Conservation (phyloP, 2,797 vertebrate species). For the Pangasius krempfi region DNA sequence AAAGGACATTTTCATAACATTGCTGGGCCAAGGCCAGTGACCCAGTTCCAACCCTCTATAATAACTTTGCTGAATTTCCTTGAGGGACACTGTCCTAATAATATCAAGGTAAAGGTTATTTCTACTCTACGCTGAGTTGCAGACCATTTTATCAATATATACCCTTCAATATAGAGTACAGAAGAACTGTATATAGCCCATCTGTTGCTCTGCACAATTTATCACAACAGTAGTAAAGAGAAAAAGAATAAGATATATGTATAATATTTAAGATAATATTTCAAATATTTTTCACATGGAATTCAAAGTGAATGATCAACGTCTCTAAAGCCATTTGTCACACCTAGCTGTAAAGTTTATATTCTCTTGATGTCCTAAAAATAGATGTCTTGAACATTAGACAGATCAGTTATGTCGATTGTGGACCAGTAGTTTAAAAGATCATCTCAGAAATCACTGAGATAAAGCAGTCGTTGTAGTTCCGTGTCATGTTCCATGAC, state of each 20-base stretch:
- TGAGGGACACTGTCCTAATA: conserved; percentile 52
- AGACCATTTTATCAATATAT: neutral
- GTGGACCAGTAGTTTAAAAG: neutral
- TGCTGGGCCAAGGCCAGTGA: conserved; percentile 44
- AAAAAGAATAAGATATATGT: neutral
- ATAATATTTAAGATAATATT: neutral
- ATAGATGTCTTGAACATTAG: neutral
- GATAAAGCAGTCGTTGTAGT: neutral
- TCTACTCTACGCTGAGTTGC: neutral
- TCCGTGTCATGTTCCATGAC: too few relatives aligned
- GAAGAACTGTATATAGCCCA: neutral
- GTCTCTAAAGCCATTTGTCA: neutral
- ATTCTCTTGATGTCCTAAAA: neutral
- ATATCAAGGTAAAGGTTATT: conserved; percentile 32
- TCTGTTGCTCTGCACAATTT: neutral
- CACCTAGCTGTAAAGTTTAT: neutral
- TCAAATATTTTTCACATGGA: neutral
- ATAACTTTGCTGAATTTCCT: conserved; percentile 59
- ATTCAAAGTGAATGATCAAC: neutral
- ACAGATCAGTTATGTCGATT: neutral
- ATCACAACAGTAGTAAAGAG: neutral
- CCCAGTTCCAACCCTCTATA: conserved; percentile 33
- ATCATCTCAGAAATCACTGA: too few relatives aligned
- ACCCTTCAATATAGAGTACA: neutral
- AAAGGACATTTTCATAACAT: conserved; percentile 26